A percentile compares a stretch with the other conserved stretches of the same genome.
phyloP scores from a whole-genome alignment of 2,888 invertebrate species.

The Troglohyphantes excavatus region DNA sequence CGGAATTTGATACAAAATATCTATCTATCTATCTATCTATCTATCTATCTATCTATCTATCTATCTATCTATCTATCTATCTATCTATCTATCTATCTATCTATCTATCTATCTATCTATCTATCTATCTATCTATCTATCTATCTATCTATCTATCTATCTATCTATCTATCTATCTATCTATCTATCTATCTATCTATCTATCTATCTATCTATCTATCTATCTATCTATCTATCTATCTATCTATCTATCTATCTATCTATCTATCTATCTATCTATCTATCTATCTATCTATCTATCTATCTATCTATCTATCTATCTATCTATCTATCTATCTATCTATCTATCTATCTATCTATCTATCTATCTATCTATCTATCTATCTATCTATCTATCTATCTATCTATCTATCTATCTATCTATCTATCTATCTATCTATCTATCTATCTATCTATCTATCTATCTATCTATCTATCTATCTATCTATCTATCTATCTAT shows the following conservation, averaged over 20 bases:
- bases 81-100: conserved; percentile 47
- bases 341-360: too few relatives aligned
- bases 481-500: too few relatives aligned
- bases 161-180: conserved; percentile 37
- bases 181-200: conserved; percentile 37
- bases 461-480: too few relatives aligned
- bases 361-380: too few relatives aligned
- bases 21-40: conserved; percentile 47
- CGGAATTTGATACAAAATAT: conserved; percentile 10
- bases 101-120: conserved; percentile 47
- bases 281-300: background rate
- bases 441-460: too few relatives aligned
- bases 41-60: conserved; percentile 47
- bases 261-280: conserved; percentile 21
- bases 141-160: conserved; percentile 25
- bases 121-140: conserved; percentile 37
- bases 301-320: conserved; percentile 7
- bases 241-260: conserved; percentile 22
- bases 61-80: conserved; percentile 47
- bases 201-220: conserved; percentile 25
- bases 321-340: background rate
- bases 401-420: too few relatives aligned
- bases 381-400: too few relatives aligned
- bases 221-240: conserved; percentile 23
- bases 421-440: too few relatives aligned